phyloP scores from a whole-genome alignment of 2,113 vertebrate genomes.

The Hyperoodon ampullatus region DNA sequence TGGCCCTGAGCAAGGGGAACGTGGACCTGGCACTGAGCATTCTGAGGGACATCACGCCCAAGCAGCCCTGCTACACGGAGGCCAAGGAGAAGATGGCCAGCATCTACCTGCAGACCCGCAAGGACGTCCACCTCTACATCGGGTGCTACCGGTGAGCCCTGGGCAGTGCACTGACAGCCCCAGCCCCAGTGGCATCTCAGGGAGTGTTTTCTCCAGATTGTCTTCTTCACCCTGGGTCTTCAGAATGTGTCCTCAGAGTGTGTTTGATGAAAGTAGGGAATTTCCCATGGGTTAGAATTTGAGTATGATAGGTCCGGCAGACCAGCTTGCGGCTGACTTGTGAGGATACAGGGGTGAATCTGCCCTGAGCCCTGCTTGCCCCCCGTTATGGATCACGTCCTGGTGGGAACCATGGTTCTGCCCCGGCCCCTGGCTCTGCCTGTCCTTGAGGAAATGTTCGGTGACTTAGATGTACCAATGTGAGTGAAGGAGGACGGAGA shows the following conservation, averaged over 20 bases:
- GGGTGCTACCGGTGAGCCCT: slow-evolving; percentile 84
- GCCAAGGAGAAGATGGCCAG: slow-evolving; percentile 88
- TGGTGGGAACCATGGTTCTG: not conserved
- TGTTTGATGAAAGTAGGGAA: no score
- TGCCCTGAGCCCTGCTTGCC: not conserved
- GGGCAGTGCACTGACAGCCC: rapidly evolving
- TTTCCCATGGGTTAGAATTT: not conserved
- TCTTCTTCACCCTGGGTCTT: not conserved
- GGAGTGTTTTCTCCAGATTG: not conserved
- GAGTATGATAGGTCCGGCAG: not conserved
- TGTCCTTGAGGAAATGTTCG: not conserved
- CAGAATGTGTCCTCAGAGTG: not conserved
- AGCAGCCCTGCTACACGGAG: slow-evolving; percentile 83
- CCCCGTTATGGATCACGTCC: not conserved
- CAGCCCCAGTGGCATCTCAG: rapidly evolving
- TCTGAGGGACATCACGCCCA: slow-evolving; percentile 79
- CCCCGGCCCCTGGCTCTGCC: not conserved
- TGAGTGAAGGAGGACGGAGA: not conserved
- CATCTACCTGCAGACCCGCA: slow-evolving; percentile 84
- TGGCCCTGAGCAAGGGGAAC: slow-evolving; percentile 85
- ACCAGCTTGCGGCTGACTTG: not conserved
- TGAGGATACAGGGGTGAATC: not conserved
- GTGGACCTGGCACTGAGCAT: slow-evolving; percentile 80
- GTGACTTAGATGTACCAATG: not conserved
- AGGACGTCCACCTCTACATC: slow-evolving; percentile 83